Evolutionary conservation across 2,113 vertebrate genomes (phyloP).

Genomic region (Sinosuthora webbiana): DNA sequence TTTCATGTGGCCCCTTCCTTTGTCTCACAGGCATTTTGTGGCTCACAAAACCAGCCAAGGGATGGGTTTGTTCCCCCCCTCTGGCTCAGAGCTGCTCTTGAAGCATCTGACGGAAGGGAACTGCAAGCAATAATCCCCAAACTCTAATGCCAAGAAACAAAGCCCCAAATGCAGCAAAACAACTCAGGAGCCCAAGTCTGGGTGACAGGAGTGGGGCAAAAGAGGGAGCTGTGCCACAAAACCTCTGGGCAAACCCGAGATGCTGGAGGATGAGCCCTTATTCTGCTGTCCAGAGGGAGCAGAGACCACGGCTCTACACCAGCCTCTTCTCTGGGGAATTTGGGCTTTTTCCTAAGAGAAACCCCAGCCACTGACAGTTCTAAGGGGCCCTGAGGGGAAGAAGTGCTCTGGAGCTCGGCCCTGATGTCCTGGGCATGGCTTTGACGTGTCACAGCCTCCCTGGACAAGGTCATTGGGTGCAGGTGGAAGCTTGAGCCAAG

Average conservation of each 20-base stretch:
- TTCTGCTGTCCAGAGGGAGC: background rate
- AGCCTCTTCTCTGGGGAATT: background rate
- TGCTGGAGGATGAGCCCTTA: background rate
- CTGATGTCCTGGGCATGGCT: background rate
- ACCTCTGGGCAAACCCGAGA: background rate
- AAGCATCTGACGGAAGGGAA: background rate
- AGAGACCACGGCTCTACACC: background rate
- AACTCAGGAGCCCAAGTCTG: background rate
- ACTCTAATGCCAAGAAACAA: background rate
- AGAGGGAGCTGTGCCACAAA: background rate
- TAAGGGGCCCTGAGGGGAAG: background rate
- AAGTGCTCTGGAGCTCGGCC: background rate
- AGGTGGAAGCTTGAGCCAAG: background rate
- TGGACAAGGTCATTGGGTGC: background rate
- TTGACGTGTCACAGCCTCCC: accelerated
- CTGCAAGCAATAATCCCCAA: background rate
- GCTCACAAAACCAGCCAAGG: background rate
- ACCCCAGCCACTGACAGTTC: background rate
- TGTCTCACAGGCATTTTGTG: background rate
- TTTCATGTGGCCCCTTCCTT: conserved; percentile 19
- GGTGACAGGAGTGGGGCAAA: background rate
- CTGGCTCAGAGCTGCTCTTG: background rate
- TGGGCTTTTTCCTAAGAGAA: background rate
- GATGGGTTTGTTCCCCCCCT: background rate
- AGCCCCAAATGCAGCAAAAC: background rate